phyloP scores from a whole-genome alignment of 2,888 invertebrate species.

The Standfussiana lucernea region DNA sequence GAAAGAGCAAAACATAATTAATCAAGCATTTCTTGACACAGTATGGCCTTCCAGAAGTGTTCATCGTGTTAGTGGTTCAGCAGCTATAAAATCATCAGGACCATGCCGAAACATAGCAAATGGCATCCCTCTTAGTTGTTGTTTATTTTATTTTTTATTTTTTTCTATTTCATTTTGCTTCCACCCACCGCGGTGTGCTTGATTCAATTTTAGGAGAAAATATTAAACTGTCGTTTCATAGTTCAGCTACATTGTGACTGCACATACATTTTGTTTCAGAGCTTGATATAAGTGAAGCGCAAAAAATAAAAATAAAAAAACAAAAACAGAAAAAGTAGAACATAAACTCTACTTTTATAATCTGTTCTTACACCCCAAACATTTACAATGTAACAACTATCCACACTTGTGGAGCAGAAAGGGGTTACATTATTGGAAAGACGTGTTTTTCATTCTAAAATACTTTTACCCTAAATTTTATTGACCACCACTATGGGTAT shows the following conservation, averaged over 20 bases:
- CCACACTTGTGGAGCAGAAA: slow-evolving; percentile 18
- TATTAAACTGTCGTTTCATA: not conserved
- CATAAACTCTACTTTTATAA: not conserved
- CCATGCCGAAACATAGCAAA: not conserved
- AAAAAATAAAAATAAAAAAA: too few relatives aligned
- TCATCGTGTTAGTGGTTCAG: not conserved
- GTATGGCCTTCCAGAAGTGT: not conserved
- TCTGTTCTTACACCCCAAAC: not conserved
- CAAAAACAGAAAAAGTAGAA: too few relatives aligned
- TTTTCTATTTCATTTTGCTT: too few relatives aligned
- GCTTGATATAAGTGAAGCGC: too few relatives aligned
- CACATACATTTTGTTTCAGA: not conserved
- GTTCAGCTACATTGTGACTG: not conserved
- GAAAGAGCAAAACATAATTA: too few relatives aligned
- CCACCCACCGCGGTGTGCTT: too few relatives aligned
- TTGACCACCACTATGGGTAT: slow-evolving; percentile 34
- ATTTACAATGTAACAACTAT: not conserved
- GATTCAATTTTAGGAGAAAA: not conserved
- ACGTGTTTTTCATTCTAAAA: slow-evolving; percentile 44
- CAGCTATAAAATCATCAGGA: not conserved
- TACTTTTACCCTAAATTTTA: slow-evolving; percentile 32
- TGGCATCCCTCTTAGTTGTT: not conserved
- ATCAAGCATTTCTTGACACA: too few relatives aligned
- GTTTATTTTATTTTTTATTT: not conserved
- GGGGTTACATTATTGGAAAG: slow-evolving; percentile 30